Evolutionary conservation across 2,888 invertebrate species (phyloP).

Genomic region (Furcula furcula): DNA sequence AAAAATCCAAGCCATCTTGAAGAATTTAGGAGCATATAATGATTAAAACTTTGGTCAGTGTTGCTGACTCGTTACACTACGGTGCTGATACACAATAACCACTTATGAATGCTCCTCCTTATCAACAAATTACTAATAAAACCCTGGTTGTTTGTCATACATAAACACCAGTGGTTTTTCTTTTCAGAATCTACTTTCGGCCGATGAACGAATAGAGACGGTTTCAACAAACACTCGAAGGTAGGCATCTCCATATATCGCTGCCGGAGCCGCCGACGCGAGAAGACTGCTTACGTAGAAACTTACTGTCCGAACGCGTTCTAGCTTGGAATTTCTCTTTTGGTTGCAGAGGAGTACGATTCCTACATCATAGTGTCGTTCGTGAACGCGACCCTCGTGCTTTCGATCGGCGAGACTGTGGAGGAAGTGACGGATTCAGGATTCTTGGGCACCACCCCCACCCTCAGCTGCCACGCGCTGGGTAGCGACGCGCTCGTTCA

Average conservation of each 20-base stretch:
- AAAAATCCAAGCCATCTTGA: too few species aligned
- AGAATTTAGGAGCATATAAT: conserved; percentile 63
- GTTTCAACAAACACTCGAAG: conserved; percentile 58
- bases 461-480: conserved; percentile 97
- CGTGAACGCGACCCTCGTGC: conserved; percentile 97
- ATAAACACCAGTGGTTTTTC: conserved; percentile 96
- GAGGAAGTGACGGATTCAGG: conserved; percentile 99
- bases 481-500: conserved; percentile 99
- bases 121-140: conserved; percentile 80
- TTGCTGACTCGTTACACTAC: conserved; percentile 77
- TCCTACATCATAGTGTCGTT: conserved; percentile 99
- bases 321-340: conserved; percentile 65
- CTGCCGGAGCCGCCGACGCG: conserved; percentile 50
- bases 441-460: conserved; percentile 98
- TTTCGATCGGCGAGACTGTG: conserved; percentile 99
- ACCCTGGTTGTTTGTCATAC: conserved; percentile 84
- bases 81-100: conserved; percentile 74
- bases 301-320: conserved; percentile 24
- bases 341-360: conserved; percentile 97
- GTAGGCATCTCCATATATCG: conserved; percentile 64
- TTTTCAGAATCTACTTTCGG: conserved; percentile 86
- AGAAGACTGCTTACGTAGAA: conserved; percentile 39
- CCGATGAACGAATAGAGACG: conserved; percentile 69
- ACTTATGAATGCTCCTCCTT: conserved; percentile 76
- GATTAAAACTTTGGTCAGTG: conserved; percentile 79